Evolutionary conservation across 1,140 invertebrate genomes (phyloP).

Genomic region (Formica selysi): DNA sequence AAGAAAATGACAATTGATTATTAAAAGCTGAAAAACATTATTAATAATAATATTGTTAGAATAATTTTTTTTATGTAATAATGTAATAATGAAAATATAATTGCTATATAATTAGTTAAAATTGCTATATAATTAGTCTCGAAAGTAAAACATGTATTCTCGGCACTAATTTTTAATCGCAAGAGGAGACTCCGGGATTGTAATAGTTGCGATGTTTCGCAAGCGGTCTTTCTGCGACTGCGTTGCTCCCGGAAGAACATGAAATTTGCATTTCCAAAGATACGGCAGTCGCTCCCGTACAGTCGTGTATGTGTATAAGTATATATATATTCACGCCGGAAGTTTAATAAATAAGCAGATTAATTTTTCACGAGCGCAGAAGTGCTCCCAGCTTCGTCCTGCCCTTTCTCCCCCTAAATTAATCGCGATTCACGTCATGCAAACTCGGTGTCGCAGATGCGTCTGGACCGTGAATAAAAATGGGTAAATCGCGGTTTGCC

Average conservation of each 20-base stretch:
- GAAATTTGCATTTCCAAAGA: conserved; percentile 41
- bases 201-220: conserved; percentile 11
- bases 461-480: conserved; percentile 16
- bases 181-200: not conserved
- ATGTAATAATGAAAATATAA: not conserved
- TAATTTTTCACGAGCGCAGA: conserved; percentile 11
- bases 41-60: not conserved
- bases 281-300: not conserved
- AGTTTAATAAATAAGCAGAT: conserved; percentile 36
- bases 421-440: conserved; percentile 13
- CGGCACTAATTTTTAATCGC: not conserved
- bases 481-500: not conserved
- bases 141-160: not conserved
- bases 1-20: too few species aligned
- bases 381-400: not conserved
- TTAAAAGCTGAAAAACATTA: not conserved
- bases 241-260: conserved; percentile 7
- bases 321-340: not conserved
- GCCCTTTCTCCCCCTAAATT: not conserved
- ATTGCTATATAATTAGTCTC: not conserved
- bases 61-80: not conserved
- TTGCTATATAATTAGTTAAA: not conserved
- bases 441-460: not conserved
- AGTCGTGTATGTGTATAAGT: not conserved
- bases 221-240: not conserved